Percentiles rank a stretch among this genome's conserved stretches.
These are phyloP conservation scores for Esox masquinongy DNA, from an alignment of 2,797 vertebrate species.

Conservation along the genomic window DNA sequence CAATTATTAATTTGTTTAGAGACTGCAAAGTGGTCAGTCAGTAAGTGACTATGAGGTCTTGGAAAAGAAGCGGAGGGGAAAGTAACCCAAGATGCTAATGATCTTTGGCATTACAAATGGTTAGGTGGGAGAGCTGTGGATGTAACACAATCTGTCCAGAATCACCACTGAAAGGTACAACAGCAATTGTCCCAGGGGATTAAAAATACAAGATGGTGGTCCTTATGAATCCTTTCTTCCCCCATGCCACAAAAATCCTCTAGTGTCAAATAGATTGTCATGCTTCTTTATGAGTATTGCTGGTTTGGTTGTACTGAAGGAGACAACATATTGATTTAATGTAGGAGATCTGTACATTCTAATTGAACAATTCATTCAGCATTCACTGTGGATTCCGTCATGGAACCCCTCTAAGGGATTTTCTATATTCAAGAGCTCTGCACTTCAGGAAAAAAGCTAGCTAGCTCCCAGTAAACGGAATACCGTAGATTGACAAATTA, in stretches of 20 bases:
- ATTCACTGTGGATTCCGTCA: not conserved
- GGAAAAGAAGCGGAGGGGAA: not conserved
- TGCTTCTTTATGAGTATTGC: conserved; percentile 65
- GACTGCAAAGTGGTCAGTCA: conserved; percentile 5
- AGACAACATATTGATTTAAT: conserved; percentile 44
- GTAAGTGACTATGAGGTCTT: conserved; percentile 1
- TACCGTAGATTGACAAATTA: not conserved
- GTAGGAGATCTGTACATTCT: not conserved
- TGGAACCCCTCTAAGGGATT: not conserved
- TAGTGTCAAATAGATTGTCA: conserved; percentile 64
- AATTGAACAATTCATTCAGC: not conserved
- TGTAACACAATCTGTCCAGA: conserved; percentile 72
- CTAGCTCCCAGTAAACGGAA: not conserved
- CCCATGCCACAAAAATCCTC: conserved; percentile 44
- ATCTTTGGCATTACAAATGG: conserved; percentile 57
- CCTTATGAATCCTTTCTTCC: conserved; percentile 61
- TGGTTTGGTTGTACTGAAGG: conserved; percentile 69
- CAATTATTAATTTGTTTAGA: conserved; percentile 12
- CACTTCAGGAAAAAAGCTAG: not conserved
- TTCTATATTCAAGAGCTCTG: not conserved
- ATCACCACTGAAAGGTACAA: conserved; percentile 77
- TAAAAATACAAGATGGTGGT: conserved; percentile 55
- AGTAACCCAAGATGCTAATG: conserved; percentile 72
- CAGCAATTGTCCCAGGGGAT: conserved; percentile 67
- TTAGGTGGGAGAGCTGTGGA: conserved; percentile 26